These are phyloP conservation scores for Phalangium opilio DNA, from an alignment of 2,888 invertebrate genomes.

Conservation along the genomic window DNA sequence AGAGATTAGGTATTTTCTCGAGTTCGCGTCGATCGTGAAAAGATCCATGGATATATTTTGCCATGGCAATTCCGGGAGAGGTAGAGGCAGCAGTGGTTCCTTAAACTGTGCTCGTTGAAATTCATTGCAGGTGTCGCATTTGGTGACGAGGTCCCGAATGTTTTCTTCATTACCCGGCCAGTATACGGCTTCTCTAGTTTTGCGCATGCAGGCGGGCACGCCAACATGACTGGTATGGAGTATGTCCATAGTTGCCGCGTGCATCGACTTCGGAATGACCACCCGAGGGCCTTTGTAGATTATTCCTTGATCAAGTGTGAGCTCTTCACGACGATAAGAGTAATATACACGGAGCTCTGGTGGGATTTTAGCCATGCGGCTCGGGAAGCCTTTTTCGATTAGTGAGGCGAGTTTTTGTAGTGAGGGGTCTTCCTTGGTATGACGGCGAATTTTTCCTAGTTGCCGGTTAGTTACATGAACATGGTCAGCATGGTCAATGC, in stretches of 20 bases:
- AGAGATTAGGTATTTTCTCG: slow-evolving; percentile 1
- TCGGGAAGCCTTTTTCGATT: slow-evolving; percentile 3
- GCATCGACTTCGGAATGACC: slow-evolving; percentile 1
- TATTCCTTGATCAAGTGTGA: slow-evolving; percentile 2
- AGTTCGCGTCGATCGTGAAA: background rate
- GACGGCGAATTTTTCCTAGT: background rate
- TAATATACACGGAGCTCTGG: background rate
- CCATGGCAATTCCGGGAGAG: slow-evolving; percentile 4
- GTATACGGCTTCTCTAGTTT: slow-evolving; percentile 4
- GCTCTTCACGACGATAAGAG: slow-evolving; percentile 2
- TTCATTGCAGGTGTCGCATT: slow-evolving; percentile 1
- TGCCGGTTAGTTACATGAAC: background rate
- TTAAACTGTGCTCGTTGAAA: slow-evolving; percentile 2
- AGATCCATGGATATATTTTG: slow-evolving; percentile 3
- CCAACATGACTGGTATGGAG: slow-evolving; percentile 3
- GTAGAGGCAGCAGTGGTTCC: slow-evolving; percentile 1
- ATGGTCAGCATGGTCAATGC: background rate
- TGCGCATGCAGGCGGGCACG: slow-evolving; percentile 2
- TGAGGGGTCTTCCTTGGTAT: background rate
- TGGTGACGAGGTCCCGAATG: background rate
- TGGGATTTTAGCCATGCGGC: background rate
- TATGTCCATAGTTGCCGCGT: background rate
- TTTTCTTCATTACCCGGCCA: slow-evolving; percentile 1
- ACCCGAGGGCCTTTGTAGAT: slow-evolving; percentile 4
- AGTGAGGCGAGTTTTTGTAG: background rate